Evolutionary conservation across 2,797 vertebrate genomes (phyloP), one percentile per base, ranked within the genome.

Genomic region (Peromyscus melanophrys): DNA sequence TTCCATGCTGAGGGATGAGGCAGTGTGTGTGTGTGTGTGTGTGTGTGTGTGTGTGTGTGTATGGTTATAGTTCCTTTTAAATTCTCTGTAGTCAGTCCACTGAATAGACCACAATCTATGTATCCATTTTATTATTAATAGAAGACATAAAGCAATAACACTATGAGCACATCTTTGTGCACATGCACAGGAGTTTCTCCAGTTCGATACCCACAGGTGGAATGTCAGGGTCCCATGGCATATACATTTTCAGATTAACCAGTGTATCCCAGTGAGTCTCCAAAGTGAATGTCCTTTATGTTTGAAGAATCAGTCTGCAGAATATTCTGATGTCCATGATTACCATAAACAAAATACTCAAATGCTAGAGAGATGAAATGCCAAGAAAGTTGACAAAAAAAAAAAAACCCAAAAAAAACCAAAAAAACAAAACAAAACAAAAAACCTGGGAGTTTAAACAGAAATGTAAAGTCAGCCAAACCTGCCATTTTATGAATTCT

Each of bases 221-320:
- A 43, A 71, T 63, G 57, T 52, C 69, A 13, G n/a, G 34, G 17
- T 91, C 73, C 67, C 17, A 6, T 23, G 31, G 27, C 14, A 21
- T 27, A 1, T 59, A 13, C 31, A 81, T 63, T 75, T 93, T 92
- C 76, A 89, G 29, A 59, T 85, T 83, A 73, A 57, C 75, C 93
- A 77, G n/a, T 29, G 27, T 80, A 55, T 83, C 16, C 59, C 9
- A 78, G 5, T 65, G 25, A 59, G 14, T 81, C 55, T 81, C 55
- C 55, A 81, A 81, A 81, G 23, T 40, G 78, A 59, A 27, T 25
- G 57, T 10, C 2, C n/a, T 59, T 81, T 55, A 81, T 59, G 40
- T 59, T 59, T 73, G 88, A 90, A 73, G 69, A 90, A 82, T 91
- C 46, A 55, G 17, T 84, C 52, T 85, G 31, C 77, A 89, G 94